Conservation (phyloP, 2,888 invertebrate species). For the Blomia tropicalis region DNA sequence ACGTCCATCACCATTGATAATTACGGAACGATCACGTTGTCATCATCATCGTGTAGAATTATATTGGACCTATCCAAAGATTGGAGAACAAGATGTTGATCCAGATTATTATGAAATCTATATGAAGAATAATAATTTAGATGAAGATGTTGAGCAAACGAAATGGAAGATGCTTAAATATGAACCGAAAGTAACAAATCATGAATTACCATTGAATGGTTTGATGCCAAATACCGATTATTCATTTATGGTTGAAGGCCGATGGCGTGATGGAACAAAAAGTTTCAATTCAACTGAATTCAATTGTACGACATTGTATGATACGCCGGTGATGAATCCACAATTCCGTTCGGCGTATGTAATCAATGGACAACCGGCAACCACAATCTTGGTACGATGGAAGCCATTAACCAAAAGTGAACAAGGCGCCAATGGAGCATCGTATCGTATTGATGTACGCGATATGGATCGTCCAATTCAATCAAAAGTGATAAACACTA, state of each 20-base stretch:
- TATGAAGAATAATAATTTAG: neutral
- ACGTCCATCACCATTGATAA: neutral
- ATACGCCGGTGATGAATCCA: neutral
- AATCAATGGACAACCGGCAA: neutral
- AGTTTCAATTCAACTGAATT: neutral
- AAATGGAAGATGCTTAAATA: neutral
- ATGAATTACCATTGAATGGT: neutral
- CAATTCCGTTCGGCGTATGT: neutral
- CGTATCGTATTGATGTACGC: neutral
- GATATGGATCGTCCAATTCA: neutral
- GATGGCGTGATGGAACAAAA: neutral
- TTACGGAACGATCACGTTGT: neutral
- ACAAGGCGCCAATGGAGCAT: conserved; percentile 4
- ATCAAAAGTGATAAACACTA: neutral
- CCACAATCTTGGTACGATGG: neutral
- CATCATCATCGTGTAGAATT: neutral
- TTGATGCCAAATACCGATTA: neutral
- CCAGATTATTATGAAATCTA: neutral
- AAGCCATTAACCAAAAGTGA: neutral
- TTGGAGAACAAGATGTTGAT: neutral
- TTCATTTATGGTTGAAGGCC: neutral
- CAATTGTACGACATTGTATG: neutral
- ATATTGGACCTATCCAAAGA: neutral
- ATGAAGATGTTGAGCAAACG: neutral
- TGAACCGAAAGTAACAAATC: neutral